Base-by-base conservation (phyloP, 1,140 invertebrate species). In the Penaeus indicus region DNA sequence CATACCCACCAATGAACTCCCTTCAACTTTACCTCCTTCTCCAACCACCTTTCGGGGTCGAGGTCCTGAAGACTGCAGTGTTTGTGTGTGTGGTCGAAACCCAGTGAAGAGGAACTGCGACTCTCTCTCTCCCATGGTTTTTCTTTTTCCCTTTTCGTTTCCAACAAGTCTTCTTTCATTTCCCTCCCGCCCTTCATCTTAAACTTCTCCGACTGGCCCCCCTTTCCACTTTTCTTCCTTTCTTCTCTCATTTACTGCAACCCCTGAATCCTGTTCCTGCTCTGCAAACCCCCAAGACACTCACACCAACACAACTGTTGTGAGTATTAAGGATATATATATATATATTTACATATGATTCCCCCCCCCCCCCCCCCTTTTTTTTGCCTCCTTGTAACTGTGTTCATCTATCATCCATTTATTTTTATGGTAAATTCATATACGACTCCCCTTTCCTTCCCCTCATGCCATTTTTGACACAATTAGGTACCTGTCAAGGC, bases 221-320 rank as follows among this genome's bases (percentile, higher is more conserved):
- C 54, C 16, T 54, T 54, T 54, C 54, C 54, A 54, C 54, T 16
- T 54, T 54, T 54, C 54, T 16, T 54, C 54, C 54, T 54, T 54
- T 54, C 54, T 54, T 54, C 54, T 54, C 16, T 54, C 16, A 16
- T 54, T 54, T 54, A 10, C 11, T 54, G 54, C 54, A 13, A 11
- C 54, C 54, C 11, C 54, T 54, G 54, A 54, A 54, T 54, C 54
- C 54, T 54, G 54, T 25, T 25, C 62, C 47, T 83, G 54, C 47
- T 64, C 63, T 67, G 64, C 32, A 42, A 84, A 25, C 69, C 64
- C 64, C 32, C 82, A 21, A 69, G 72, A 47, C 62, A 83, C 81
- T 83, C 82, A 84, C 82, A 84, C 82, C 82, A 84, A 84, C 82
- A 84, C 25, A 84, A 84, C 62, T 67, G 82, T 22, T 84, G 82